Base-by-base conservation (phyloP, 1,140 invertebrate species). In the Danaus melanippus region DNA sequence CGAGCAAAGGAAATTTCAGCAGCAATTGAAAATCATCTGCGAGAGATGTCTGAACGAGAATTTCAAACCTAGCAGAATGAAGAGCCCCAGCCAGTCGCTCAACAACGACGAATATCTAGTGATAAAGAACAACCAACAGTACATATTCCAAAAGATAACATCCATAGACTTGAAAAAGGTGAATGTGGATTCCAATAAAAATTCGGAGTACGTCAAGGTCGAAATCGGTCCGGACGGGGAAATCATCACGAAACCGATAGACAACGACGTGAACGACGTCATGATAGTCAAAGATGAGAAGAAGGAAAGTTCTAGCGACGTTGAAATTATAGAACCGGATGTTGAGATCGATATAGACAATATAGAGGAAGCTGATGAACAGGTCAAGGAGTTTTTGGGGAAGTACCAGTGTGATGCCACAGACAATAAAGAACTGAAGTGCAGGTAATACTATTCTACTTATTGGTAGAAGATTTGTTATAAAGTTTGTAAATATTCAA, bases 61-160 rank as follows among this genome's bases (percentile, higher is more conserved):
- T 58, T 86, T 86, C 40, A 76, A 71, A 21, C 70, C 79, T 0
- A 70, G 76, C 46, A 42, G 66, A 12, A 71, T 81, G 62, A 81
- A 81, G 65, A 74, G 75, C 46, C 71, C 75, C 0, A 80, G 71
- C 6, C 71, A 84, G 59, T 74, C 69, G 10, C 53, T 86, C 40
- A 74, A 74, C 55, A 60, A 73, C 2, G 77, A 86, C 42, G 81
- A 86, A 52, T 86, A 69, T 60, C 71, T 86, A n/a, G 79, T 86
- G 0, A 86, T 86, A 10, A 75, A 69, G 56, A 84, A 86, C 46
- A 86, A 86, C 43, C 83, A 84, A 12, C 83, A 86, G 46, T 84
- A 79, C 48, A 83, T 84, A 44, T 83, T 79, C 50, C 71, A 83
- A 50, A 84, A 84, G 44, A 66, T 69, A 4, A 78, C 76, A 32